phyloP scores from a whole-genome alignment of 2,113 vertebrate species.

The Oriolus oriolus region DNA sequence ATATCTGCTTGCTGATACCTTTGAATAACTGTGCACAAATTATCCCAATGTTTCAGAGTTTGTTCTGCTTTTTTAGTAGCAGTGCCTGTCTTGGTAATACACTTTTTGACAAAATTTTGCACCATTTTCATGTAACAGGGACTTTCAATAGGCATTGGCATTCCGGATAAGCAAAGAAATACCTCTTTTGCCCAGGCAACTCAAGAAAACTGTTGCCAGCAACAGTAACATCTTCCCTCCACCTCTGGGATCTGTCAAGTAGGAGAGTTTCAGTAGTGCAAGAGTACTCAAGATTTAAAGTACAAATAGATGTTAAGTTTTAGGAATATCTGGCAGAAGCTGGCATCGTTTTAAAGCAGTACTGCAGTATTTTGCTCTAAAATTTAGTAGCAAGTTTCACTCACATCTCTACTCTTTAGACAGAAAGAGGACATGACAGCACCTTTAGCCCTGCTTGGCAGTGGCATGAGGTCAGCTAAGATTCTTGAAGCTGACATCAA shows the following conservation, averaged over 20 bases:
- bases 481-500: not conserved
- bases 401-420: not conserved
- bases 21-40: slow-evolving; percentile 45
- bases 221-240: not conserved
- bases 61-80: slow-evolving; percentile 28
- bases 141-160: not conserved
- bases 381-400: not conserved
- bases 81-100: not conserved
- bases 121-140: not conserved
- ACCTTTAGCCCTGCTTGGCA: not conserved
- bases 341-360: not conserved
- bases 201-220: not conserved
- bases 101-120: not conserved
- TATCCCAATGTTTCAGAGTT: slow-evolving; percentile 37
- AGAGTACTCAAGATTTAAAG: not conserved
- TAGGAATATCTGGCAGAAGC: not conserved
- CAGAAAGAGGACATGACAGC: not conserved
- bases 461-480: not conserved
- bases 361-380: not conserved
- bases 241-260: not conserved
- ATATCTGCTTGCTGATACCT: slow-evolving; percentile 51
- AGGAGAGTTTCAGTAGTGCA: not conserved
- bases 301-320: not conserved
- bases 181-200: not conserved
- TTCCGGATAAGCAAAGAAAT: not conserved